Conservation (phyloP, 2,888 invertebrate genomes). For the Phengaris alcon region DNA sequence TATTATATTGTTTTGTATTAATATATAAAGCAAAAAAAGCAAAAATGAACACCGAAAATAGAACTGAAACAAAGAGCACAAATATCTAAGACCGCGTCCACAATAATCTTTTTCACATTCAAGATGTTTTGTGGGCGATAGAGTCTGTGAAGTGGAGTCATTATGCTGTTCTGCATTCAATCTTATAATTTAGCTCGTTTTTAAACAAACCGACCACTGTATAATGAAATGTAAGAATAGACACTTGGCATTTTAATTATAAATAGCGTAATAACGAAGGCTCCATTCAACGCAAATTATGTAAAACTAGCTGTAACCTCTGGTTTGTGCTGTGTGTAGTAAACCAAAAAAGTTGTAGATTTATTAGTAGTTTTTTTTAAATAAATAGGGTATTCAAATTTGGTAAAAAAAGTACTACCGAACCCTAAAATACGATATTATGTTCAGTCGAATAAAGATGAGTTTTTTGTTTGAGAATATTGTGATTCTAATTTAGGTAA, state of each 20-base stretch:
- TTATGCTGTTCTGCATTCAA: conserved; percentile 66
- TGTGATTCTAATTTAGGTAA: too few species aligned
- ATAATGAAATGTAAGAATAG: conserved; percentile 43
- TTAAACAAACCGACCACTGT: conserved; percentile 49
- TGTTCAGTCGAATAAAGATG: too few species aligned
- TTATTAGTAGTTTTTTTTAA: neutral
- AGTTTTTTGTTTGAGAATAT: too few species aligned
- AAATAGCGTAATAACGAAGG: conserved; percentile 36
- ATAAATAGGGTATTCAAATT: too few species aligned
- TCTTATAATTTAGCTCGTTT: conserved; percentile 63
- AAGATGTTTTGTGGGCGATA: conserved; percentile 70
- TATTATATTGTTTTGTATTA: neutral
- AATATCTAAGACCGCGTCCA: conserved; percentile 45
- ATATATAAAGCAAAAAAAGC: neutral
- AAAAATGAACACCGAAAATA: neutral
- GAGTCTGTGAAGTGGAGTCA: conserved; percentile 59
- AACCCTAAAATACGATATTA: too few species aligned
- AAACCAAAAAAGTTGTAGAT: neutral
- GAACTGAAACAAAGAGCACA: neutral
- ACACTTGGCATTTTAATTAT: conserved; percentile 42
- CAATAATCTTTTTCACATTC: conserved; percentile 47
- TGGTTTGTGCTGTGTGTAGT: neutral
- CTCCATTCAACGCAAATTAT: conserved; percentile 31
- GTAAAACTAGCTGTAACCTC: conserved; percentile 23
- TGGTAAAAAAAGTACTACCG: too few species aligned